Evolutionary conservation across 2,888 invertebrate species (phyloP).

Genomic region (Parapristionchus giblindavisi): DNA sequence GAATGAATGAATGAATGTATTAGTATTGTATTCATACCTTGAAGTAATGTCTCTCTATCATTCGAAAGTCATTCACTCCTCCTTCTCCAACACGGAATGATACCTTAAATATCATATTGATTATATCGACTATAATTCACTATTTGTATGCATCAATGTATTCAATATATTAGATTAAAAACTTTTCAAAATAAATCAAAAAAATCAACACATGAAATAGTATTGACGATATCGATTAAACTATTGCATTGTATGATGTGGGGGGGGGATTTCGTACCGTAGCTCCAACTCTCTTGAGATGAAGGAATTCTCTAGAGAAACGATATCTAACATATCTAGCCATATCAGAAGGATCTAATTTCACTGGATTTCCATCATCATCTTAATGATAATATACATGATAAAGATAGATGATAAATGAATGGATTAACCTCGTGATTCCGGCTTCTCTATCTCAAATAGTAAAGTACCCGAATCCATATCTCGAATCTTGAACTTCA

Average conservation of each 20-base stretch:
- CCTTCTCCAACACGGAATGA: constrained; percentile 93
- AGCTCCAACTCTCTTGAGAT: constrained; percentile 37
- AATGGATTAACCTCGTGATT: constrained; percentile 36
- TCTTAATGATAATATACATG: neutral
- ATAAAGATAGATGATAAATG: neutral
- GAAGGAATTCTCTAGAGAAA: constrained; percentile 94
- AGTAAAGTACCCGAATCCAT: constrained; percentile 85
- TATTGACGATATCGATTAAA: neutral
- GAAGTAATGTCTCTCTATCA: constrained; percentile 96
- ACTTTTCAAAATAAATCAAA: neutral
- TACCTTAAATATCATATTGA: constrained; percentile 79
- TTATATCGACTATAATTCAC: neutral
- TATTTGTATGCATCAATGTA: too few relatives aligned
- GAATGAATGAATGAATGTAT: neutral
- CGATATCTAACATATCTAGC: constrained; percentile 98
- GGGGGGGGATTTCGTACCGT: neutral
- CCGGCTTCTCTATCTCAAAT: constrained; percentile 91
- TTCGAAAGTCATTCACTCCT: constrained; percentile 91
- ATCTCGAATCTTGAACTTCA: constrained; percentile 93
- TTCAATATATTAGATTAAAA: neutral
- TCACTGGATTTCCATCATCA: constrained; percentile 35
- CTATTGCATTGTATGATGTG: too few relatives aligned
- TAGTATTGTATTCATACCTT: constrained; percentile 42
- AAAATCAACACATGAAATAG: neutral
- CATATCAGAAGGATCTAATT: constrained; percentile 76